Evolutionary conservation across 2,888 invertebrate species (phyloP).

Genomic region (Apantesis nais): DNA sequence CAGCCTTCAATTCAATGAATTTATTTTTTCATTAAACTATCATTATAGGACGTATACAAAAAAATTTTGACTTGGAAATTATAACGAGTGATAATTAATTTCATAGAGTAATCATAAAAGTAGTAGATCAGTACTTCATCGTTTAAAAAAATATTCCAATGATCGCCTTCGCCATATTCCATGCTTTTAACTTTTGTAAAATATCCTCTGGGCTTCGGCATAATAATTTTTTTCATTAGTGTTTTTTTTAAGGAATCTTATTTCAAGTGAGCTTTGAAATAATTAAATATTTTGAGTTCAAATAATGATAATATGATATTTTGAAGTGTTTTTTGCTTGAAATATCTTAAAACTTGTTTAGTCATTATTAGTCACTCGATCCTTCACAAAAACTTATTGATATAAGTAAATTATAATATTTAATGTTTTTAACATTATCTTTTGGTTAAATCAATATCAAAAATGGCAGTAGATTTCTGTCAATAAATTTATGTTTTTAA

Average conservation of each 20-base stretch:
- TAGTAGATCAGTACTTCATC: neutral
- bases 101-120: neutral
- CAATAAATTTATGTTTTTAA: neutral
- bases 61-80: neutral
- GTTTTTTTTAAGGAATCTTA: constrained; percentile 18
- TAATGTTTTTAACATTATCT: neutral
- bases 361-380: neutral
- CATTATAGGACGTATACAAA: neutral
- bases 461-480: neutral
- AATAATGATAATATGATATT: constrained; percentile 14
- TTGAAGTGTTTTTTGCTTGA: constrained; percentile 8
- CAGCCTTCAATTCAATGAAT: neutral
- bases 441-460: neutral
- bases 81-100: neutral
- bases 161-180: constrained; percentile 2
- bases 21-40: neutral
- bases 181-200: constrained; percentile 20
- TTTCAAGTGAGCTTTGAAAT: constrained; percentile 17
- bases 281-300: constrained; percentile 22
- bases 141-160: constrained; percentile 4
- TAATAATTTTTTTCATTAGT: constrained; percentile 34
- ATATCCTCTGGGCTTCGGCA: constrained; percentile 20
- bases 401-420: neutral
- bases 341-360: constrained; percentile 2
- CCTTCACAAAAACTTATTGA: neutral